Evolutionary conservation across 2,113 vertebrate species (phyloP), one percentile per base, ranked within the genome.

Genomic region (Pedetes capensis): DNA sequence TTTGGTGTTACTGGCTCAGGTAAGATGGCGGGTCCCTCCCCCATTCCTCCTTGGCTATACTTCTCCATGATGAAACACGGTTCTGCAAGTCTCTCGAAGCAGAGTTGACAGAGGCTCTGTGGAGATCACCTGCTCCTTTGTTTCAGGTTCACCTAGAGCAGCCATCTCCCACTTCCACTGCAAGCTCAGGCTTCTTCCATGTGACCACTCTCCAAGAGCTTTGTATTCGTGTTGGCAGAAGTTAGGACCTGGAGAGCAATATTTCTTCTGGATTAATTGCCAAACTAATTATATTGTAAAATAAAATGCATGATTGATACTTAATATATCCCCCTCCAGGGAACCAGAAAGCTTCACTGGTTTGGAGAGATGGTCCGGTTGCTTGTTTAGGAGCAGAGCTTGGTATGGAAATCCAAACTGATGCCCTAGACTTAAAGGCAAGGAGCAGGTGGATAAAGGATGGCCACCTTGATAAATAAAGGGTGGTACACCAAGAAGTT

Each of bases 181-280:
- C 71, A 66, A 47, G 51, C 61, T 74, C 61, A 29, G 32, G 76
- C 59, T 68, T 49, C 53, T 57, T 84, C 87, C 47, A 3, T 14
- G 51, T 94, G 88, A 95, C 66, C 51, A 3, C n/a, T 68, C 74
- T 81, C 76, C 4, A 42, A 82, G 87, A 94, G 59, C 83, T 79
- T 61, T 90, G 80, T 90, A 49, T 96, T 89, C 93, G 57, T 95
- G 39, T 76, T 97, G 82, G 87, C 87, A 97, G n/a, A 94, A 90
- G 71, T 80, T 96, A 27, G 93, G 86, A 85, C 92, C 85, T 96
- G 88, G 87, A 94, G 71, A 95, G 80, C 87, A 81, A 29, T 88
- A 69, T 96, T 91, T 69, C 94, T 93, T 95, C 75, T 59, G 89
- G 91, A 97, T 96, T 95, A 96, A 94, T 97, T 94, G 80, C 95